These are phyloP conservation scores for Solea solea DNA, from an alignment of 2,113 vertebrate species.

Conservation along the genomic window DNA sequence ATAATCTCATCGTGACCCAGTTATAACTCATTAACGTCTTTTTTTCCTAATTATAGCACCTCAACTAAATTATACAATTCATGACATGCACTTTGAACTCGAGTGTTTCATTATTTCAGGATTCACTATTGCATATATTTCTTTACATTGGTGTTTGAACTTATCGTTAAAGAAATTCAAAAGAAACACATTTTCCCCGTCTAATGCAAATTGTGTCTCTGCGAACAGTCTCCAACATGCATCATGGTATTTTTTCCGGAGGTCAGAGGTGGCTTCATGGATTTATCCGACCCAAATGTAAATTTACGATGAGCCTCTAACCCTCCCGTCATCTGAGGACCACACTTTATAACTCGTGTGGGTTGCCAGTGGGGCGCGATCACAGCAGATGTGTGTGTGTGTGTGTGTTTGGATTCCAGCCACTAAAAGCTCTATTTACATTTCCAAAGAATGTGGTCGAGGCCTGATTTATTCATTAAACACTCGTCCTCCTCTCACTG, in stretches of 20 bases:
- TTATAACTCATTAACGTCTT: too few species aligned
- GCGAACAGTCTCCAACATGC: too few species aligned
- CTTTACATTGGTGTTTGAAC: neutral
- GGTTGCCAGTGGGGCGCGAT: neutral
- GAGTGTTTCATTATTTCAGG: neutral
- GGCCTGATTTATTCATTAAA: neutral
- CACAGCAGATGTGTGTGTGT: neutral
- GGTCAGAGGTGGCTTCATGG: neutral
- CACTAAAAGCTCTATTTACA: conserved; percentile 3
- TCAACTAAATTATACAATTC: neutral
- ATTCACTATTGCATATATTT: neutral
- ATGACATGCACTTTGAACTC: neutral
- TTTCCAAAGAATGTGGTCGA: neutral
- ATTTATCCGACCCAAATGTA: neutral
- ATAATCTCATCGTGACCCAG: too few species aligned
- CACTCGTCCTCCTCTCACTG: neutral
- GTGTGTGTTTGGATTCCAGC: neutral
- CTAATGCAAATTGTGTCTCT: too few species aligned
- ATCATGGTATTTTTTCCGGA: neutral
- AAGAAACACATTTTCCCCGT: too few species aligned
- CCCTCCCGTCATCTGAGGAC: neutral
- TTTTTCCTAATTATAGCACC: too few species aligned
- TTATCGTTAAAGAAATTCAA: neutral
- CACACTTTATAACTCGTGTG: neutral
- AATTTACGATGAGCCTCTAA: neutral